Evolutionary conservation across 2,888 invertebrate species (phyloP).

Genomic region (Drosophila percnosoma): DNA sequence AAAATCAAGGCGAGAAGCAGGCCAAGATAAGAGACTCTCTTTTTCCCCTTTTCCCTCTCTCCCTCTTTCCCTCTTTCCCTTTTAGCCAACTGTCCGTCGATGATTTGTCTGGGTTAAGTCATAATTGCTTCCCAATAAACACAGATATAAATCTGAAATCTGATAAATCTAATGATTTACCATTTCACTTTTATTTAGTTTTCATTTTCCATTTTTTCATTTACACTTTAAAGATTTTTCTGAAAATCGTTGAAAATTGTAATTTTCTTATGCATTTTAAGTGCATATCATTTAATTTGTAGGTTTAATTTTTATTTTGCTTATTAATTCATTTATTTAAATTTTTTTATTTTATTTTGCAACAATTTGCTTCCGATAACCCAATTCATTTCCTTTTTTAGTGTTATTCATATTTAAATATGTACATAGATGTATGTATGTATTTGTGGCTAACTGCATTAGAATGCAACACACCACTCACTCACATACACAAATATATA

Average conservation of each 20-base stretch:
- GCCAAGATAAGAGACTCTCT: neutral
- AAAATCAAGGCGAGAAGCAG: neutral
- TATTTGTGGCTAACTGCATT: neutral
- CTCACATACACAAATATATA: too few species aligned
- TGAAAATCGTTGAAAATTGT: neutral
- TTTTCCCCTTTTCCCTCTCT: neutral
- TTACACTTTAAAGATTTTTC: neutral
- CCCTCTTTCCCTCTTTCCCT: neutral
- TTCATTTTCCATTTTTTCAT: neutral
- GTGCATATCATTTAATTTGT: neutral
- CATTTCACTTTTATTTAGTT: neutral
- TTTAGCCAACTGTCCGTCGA: neutral
- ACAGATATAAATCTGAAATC: neutral
- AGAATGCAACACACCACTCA: neutral
- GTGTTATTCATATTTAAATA: neutral
- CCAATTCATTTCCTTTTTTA: neutral
- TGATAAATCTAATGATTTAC: neutral
- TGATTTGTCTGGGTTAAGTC: neutral
- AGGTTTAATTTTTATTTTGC: too few species aligned
- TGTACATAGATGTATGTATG: neutral
- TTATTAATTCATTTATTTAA: neutral
- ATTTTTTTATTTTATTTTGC: neutral
- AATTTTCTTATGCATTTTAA: neutral
- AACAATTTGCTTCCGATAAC: neutral
- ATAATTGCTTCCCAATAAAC: neutral